A percentile compares a stretch with the other conserved stretches of the same genome.
Evolutionary conservation across 2,888 invertebrate species (phyloP).

Genomic region (Drosophila trichaetosa): DNA sequence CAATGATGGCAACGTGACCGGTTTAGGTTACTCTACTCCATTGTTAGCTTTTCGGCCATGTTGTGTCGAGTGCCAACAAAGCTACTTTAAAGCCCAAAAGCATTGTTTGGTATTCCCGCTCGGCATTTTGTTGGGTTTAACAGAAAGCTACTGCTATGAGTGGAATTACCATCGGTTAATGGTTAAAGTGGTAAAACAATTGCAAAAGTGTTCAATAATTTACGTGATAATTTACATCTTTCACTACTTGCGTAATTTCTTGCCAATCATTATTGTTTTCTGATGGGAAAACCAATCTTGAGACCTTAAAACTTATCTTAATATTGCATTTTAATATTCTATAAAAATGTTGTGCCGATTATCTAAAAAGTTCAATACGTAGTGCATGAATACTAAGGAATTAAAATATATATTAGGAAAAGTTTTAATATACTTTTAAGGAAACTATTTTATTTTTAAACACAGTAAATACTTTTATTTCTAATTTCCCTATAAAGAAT

Average conservation of each 20-base stretch:
- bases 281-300: background rate
- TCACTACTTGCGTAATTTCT: background rate
- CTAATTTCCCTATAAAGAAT: background rate
- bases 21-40: slow-evolving; percentile 24
- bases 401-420: background rate
- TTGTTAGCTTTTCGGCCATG: slow-evolving; percentile 61
- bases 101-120: slow-evolving; percentile 30
- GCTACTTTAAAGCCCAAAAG: slow-evolving; percentile 63
- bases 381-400: background rate
- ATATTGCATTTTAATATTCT: background rate
- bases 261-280: background rate
- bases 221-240: background rate
- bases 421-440: background rate
- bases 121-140: slow-evolving; percentile 33
- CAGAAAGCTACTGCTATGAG: slow-evolving; percentile 7
- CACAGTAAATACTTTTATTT: background rate
- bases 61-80: slow-evolving; percentile 68
- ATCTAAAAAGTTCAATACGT: background rate
- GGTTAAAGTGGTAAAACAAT: background rate
- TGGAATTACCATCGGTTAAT: background rate
- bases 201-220: background rate
- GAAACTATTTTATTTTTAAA: background rate
- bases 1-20: slow-evolving; percentile 53
- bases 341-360: background rate
- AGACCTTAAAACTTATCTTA: background rate